Base-by-base conservation (phyloP, 2,113 vertebrate species). In the Vombatus ursinus region DNA sequence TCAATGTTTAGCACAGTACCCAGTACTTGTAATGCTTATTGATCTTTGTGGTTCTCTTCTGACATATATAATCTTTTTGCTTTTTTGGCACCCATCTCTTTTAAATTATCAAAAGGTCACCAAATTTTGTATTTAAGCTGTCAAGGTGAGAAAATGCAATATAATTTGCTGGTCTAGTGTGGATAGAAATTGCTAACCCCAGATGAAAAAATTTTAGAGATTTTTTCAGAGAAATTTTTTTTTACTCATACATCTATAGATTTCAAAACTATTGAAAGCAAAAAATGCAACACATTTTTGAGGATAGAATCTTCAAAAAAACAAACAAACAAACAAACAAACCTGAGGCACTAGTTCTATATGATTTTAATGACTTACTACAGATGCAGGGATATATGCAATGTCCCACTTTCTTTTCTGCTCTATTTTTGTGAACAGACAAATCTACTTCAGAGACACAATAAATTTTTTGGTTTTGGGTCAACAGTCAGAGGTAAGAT, bases 371-470 rank as follows among this genome's bases (percentile, higher is more conserved):
- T 92, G 97, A 96, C 90, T 96, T 93, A 2, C 44, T 94, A 61
- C 96, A 97, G 91, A 92, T 48, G 4, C 89, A 8, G 37, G 0
- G 0, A 90, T 84, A 92, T 93, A 95, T 0, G n/a, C 47, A 90
- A 90, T 77, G 91, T 96, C 92, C 93, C 90, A 23, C 91, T 92
- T 95, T 92, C 57, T 94, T 95, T 31, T 92, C 92, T 96, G 93
- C 95, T 96, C 96, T 96, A 95, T 97, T 96, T 97, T 96, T 91
- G 93, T 91, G 94, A 96, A 91, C 28, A 94, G 23, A 96, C 97
- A 97, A 96, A 97, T 98, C 96, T 97, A 96, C 95, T 96, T 53
- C 19, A 89, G 96, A 92, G 91, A 50, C 92, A 94, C 93, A 91
- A 93, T 95, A 96, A 96, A 77, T n/a, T 16, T 92, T 93, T 93